phyloP scores from a whole-genome alignment of 2,888 invertebrate genomes.

The Caenorhabditis uteleia region DNA sequence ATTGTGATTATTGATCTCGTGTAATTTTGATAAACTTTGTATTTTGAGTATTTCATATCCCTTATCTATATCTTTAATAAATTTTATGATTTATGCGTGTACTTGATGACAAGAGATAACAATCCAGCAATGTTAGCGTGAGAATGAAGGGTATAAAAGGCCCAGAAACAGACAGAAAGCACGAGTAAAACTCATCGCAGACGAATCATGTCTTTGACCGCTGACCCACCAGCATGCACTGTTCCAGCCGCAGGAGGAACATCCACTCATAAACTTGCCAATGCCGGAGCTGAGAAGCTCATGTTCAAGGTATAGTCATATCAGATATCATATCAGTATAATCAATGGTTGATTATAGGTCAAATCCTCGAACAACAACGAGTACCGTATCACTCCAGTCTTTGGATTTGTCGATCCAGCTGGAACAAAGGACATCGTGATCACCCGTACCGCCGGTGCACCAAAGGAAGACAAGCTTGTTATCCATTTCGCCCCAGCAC shows the following conservation, averaged over 20 bases:
- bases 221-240: slow-evolving; percentile 42
- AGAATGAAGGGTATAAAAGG: no score
- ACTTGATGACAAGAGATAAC: no score
- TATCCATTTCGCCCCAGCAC: slow-evolving; percentile 37
- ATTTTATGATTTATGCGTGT: no score
- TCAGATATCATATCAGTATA: no score
- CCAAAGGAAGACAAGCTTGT: slow-evolving; percentile 45
- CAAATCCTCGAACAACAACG: slow-evolving; percentile 53
- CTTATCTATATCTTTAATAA: no score
- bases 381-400: slow-evolving; percentile 52
- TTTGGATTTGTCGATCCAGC: slow-evolving; percentile 53
- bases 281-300: slow-evolving; percentile 36
- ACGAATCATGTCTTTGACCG: slow-evolving; percentile 40
- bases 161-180: no score
- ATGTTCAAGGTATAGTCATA: slow-evolving; percentile 21
- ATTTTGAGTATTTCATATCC: no score
- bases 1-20: no score
- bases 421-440: slow-evolving; percentile 29
- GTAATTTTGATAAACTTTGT: no score
- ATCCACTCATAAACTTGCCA: slow-evolving; percentile 33
- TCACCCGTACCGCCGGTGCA: slow-evolving; percentile 42
- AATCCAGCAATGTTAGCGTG: no score
- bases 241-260: slow-evolving; percentile 47
- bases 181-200: no score
- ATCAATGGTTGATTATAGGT: slow-evolving; percentile 34